These are phyloP conservation scores for Trachemys scripta DNA, from an alignment of 2,113 vertebrate species.

Conservation along the genomic window DNA sequence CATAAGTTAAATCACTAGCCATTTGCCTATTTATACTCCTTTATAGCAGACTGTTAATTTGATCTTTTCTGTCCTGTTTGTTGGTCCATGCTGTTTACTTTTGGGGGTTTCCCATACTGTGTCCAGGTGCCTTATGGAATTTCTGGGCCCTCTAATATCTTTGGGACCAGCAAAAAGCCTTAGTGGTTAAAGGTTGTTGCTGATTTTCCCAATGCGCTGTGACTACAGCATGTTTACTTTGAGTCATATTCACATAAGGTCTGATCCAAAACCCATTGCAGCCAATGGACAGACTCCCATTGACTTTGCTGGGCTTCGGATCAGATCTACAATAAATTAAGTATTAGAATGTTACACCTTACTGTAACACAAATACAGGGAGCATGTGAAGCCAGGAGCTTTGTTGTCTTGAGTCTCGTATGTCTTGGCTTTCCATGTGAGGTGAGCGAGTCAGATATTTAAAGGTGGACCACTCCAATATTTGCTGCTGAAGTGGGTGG, in stretches of 20 bases:
- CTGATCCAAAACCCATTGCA: neutral
- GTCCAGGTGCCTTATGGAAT: accelerated
- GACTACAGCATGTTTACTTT: no score
- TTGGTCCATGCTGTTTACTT: neutral
- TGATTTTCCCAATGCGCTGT: neutral
- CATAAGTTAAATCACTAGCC: neutral
- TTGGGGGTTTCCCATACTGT: accelerated
- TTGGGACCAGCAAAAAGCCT: neutral
- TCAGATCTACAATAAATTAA: neutral
- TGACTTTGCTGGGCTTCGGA: no score
- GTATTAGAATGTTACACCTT: neutral
- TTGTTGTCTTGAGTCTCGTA: neutral
- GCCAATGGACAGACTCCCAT: neutral
- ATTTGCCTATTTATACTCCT: neutral
- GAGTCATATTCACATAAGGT: neutral
- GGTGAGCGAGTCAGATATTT: no score
- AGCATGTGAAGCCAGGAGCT: neutral
- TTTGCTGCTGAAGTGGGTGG: no score
- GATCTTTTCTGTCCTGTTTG: neutral
- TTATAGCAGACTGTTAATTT: neutral
- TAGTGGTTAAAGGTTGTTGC: neutral
- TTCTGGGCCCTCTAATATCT: accelerated
- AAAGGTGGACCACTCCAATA: no score
- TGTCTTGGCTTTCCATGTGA: no score
- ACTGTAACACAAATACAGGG: accelerated